phyloP scores from a whole-genome alignment of 2,113 vertebrate species.

The Laticauda colubrina region DNA sequence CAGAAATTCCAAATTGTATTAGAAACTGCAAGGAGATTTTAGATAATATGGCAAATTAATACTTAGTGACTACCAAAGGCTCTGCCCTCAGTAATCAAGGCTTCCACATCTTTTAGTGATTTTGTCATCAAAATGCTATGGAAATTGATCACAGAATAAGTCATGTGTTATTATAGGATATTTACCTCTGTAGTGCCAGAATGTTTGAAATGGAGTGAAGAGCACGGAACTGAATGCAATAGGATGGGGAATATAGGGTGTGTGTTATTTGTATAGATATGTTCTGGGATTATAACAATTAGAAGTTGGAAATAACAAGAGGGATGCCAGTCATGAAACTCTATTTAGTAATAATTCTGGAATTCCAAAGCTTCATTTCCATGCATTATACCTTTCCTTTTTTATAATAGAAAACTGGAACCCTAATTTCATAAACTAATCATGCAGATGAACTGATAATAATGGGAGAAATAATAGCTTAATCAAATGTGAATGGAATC shows the following conservation, averaged over 20 bases:
- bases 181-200: background rate
- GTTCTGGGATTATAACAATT: background rate
- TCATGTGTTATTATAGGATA: background rate
- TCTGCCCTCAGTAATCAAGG: background rate
- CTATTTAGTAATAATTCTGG: background rate
- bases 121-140: background rate
- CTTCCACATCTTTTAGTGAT: background rate
- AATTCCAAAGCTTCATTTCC: background rate
- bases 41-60: background rate
- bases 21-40: background rate
- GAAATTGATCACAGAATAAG: background rate
- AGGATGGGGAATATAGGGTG: background rate
- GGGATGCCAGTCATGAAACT: background rate
- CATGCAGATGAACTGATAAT: background rate
- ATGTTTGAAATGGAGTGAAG: background rate
- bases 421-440: background rate
- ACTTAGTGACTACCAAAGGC: background rate
- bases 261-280: background rate
- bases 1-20: background rate
- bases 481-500: background rate
- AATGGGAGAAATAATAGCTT: background rate
- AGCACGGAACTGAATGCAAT: background rate
- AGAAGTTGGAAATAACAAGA: background rate
- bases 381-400: background rate
- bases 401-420: background rate